A percentile compares a stretch with the other conserved stretches of the same genome.
phyloP scores from a whole-genome alignment of 2,113 vertebrate genomes.

The Seriola aureovittata region DNA sequence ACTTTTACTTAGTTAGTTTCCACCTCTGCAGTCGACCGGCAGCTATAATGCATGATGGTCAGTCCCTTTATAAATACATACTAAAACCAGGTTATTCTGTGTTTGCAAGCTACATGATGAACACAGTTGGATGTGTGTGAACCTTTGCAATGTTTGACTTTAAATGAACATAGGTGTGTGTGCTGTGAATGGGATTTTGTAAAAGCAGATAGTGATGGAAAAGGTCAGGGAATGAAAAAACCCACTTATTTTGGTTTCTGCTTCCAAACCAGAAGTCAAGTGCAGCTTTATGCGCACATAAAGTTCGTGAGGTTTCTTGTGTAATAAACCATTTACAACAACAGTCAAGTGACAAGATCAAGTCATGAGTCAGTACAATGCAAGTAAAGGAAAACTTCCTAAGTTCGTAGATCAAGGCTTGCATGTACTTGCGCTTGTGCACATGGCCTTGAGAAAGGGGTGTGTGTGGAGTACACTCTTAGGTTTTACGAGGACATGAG shows the following conservation, averaged over 20 bases:
- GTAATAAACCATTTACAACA: slow-evolving; percentile 39
- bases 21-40: neutral
- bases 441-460: neutral
- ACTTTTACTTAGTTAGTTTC: neutral
- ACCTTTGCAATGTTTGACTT: neutral
- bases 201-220: neutral
- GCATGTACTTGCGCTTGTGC: neutral
- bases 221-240: neutral
- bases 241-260: neutral
- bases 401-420: slow-evolving; percentile 36
- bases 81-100: neutral
- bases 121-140: neutral
- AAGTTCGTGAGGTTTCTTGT: neutral
- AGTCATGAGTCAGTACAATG: slow-evolving; percentile 12
- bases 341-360: slow-evolving; percentile 20
- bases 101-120: neutral
- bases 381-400: neutral
- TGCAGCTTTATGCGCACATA: neutral
- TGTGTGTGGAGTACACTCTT: neutral
- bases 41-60: neutral
- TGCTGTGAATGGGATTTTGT: neutral
- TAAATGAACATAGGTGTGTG: neutral
- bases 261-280: neutral
- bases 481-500: too few relatives aligned
- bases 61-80: neutral